These are phyloP conservation scores for Meghimatium bilineatum DNA, from an alignment of 2,888 invertebrate genomes.

Conservation along the genomic window DNA sequence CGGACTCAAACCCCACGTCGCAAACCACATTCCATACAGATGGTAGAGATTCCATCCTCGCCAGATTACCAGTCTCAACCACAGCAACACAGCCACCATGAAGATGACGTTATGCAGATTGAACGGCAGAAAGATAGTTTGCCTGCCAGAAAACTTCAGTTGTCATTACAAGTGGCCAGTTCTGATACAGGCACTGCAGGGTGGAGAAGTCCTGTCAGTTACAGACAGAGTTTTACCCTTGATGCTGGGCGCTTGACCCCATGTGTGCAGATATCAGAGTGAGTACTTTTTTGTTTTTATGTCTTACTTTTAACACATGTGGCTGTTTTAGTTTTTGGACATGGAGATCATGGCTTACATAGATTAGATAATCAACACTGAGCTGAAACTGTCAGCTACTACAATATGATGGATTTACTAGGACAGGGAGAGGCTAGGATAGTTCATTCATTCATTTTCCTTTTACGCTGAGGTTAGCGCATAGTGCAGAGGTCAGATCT, in stretches of 20 bases:
- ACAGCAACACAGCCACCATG: slow-evolving; percentile 13
- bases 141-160: slow-evolving; percentile 78
- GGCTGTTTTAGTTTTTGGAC: too few species aligned
- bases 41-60: slow-evolving; percentile 86
- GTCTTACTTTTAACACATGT: neutral
- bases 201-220: slow-evolving; percentile 9
- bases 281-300: slow-evolving; percentile 47
- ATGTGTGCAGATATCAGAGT: slow-evolving; percentile 66
- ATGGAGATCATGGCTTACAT: too few species aligned
- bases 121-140: slow-evolving; percentile 8
- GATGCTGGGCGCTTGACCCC: slow-evolving; percentile 50
- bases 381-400: too few species aligned
- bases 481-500: too few species aligned
- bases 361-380: too few species aligned
- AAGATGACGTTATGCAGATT: slow-evolving; percentile 60
- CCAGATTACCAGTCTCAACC: slow-evolving; percentile 51
- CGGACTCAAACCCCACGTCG: slow-evolving; percentile 57
- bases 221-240: slow-evolving; percentile 25
- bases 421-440: too few species aligned
- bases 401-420: too few species aligned
- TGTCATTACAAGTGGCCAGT: slow-evolving; percentile 79
- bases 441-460: too few species aligned
- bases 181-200: neutral
- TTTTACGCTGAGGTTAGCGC: too few species aligned
- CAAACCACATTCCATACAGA: slow-evolving; percentile 88